A percentile compares a stretch with the other conserved stretches of the same genome.
phyloP scores from a whole-genome alignment of 2,113 vertebrate species.

The Macrotis lagotis region DNA sequence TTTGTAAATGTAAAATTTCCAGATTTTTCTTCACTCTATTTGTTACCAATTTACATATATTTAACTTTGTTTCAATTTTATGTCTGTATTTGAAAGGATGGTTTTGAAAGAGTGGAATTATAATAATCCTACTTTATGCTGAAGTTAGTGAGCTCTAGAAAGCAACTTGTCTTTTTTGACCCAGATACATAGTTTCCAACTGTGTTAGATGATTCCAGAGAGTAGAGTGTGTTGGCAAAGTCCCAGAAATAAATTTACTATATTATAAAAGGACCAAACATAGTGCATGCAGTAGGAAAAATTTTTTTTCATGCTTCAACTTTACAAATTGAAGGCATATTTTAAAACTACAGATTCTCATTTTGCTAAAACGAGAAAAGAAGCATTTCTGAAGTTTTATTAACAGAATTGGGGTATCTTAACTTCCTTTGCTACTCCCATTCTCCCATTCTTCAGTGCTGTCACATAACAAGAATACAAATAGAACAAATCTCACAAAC shows the following conservation, averaged over 20 bases:
- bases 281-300: slow-evolving; percentile 63
- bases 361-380: slow-evolving; percentile 57
- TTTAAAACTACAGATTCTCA: neutral
- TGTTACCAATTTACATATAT: slow-evolving; percentile 62
- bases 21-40: slow-evolving; percentile 44
- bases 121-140: slow-evolving; percentile 80
- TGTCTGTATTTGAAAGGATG: slow-evolving; percentile 80
- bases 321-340: slow-evolving; percentile 26
- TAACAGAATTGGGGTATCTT: slow-evolving; percentile 53
- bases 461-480: slow-evolving; percentile 32
- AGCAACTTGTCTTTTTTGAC: slow-evolving; percentile 85
- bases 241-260: slow-evolving; percentile 81
- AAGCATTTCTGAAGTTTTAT: slow-evolving; percentile 23
- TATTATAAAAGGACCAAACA: slow-evolving; percentile 76
- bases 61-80: slow-evolving; percentile 75
- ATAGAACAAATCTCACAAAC: slow-evolving; percentile 51
- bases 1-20: neutral
- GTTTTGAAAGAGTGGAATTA: slow-evolving; percentile 83
- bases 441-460: neutral
- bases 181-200: slow-evolving; percentile 84
- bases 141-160: slow-evolving; percentile 82
- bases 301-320: slow-evolving; percentile 59
- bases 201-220: slow-evolving; percentile 82
- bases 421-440: neutral
- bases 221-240: slow-evolving; percentile 74